These are phyloP conservation scores for Chymomyza fuscimana DNA, from an alignment of 2,888 invertebrate genomes.

Conservation along the genomic window DNA sequence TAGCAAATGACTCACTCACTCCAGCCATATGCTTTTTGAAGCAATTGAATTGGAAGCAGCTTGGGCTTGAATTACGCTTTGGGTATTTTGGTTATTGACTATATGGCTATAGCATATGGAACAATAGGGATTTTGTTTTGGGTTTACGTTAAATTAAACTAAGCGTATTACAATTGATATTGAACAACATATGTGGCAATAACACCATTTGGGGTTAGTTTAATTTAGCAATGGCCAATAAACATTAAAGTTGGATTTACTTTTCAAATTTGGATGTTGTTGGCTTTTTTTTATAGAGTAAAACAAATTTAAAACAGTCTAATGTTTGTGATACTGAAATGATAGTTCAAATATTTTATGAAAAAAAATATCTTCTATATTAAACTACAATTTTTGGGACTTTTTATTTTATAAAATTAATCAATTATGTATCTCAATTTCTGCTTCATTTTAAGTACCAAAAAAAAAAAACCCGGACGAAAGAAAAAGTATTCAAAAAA, in stretches of 20 bases:
- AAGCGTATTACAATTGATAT: slow-evolving; percentile 38
- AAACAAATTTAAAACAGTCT: too few relatives aligned
- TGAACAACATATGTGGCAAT: neutral
- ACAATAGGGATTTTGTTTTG: slow-evolving; percentile 44
- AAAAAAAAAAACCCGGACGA: too few relatives aligned
- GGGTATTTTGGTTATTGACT: slow-evolving; percentile 24
- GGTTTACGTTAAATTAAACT: slow-evolving; percentile 38
- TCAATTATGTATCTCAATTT: too few relatives aligned
- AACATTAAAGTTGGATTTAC: neutral
- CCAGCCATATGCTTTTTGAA: slow-evolving; percentile 17
- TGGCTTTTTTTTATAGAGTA: neutral
- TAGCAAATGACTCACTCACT: slow-evolving; percentile 16
- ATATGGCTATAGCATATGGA: slow-evolving; percentile 27
- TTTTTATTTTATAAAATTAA: too few relatives aligned
- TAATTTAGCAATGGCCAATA: neutral
- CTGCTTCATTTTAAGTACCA: too few relatives aligned
- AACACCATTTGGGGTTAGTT: neutral
- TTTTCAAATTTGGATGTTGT: neutral
- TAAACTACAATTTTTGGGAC: too few relatives aligned
- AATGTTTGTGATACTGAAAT: too few relatives aligned
- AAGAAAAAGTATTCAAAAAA: too few relatives aligned
- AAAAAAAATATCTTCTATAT: too few relatives aligned
- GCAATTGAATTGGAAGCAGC: slow-evolving; percentile 1
- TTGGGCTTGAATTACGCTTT: slow-evolving; percentile 2
- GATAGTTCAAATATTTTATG: too few relatives aligned